A percentile compares a stretch with the other conserved stretches of the same genome.
Evolutionary conservation across 2,888 invertebrate genomes (phyloP).

Genomic region (Mactromeris polynyma): DNA sequence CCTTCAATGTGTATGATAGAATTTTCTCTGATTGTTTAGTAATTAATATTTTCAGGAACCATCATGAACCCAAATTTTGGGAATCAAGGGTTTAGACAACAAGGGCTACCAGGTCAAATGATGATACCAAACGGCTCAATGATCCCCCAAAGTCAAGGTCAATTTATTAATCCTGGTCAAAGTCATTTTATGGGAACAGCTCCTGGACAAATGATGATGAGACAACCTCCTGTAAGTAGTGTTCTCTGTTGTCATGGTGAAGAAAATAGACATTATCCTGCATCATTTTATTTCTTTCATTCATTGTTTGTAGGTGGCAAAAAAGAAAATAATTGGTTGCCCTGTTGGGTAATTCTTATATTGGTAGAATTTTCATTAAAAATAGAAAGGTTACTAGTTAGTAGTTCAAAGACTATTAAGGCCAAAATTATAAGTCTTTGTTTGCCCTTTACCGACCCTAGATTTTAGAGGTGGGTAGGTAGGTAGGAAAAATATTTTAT

Average conservation of each 20-base stretch:
- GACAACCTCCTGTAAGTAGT: background rate
- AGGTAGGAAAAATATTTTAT: no score
- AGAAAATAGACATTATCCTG: background rate
- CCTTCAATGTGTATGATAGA: no score
- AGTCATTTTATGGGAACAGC: constrained; percentile 36
- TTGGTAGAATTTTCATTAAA: no score
- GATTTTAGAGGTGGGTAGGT: no score
- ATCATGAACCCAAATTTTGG: constrained; percentile 34
- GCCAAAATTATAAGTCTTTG: no score
- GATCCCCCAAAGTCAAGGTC: constrained; percentile 43
- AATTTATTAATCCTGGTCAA: constrained; percentile 36
- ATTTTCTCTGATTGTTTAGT: no score
- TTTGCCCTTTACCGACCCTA: no score
- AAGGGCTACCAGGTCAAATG: constrained; percentile 51
- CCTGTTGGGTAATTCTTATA: no score
- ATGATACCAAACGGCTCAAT: constrained; percentile 60
- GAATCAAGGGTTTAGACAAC: constrained; percentile 13
- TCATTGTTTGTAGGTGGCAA: background rate
- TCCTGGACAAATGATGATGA: constrained; percentile 31
- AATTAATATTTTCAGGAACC: background rate
- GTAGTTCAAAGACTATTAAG: no score
- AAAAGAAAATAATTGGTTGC: background rate
- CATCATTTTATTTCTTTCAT: background rate
- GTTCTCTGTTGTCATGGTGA: background rate
- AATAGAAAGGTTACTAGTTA: no score